Conservation (phyloP, 2,797 vertebrate genomes). For the Melanotaenia boesemani region DNA sequence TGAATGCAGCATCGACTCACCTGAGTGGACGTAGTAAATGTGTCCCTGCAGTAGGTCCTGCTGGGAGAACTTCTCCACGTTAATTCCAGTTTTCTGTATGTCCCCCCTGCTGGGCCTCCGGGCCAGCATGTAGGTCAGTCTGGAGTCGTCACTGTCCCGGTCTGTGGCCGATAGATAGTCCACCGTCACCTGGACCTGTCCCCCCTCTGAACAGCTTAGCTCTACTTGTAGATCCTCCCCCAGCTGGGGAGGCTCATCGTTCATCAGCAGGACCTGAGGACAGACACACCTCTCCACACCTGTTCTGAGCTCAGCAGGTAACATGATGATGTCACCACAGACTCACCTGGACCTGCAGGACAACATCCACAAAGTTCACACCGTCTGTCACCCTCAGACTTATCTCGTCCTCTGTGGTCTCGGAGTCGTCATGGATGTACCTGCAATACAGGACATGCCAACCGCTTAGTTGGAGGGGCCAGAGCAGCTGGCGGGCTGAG, state of each 20-base stretch:
- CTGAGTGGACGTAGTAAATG: constrained; percentile 79
- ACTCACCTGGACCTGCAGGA: constrained; percentile 86
- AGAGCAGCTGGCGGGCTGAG: no score
- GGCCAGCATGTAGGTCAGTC: constrained; percentile 77
- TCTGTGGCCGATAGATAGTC: constrained; percentile 79
- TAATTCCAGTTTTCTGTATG: constrained; percentile 69
- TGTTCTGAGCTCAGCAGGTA: neutral
- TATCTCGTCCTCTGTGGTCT: constrained; percentile 86
- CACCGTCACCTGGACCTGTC: constrained; percentile 68
- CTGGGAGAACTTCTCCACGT: constrained; percentile 82
- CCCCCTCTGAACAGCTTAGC: constrained; percentile 74
- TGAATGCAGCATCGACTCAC: constrained; percentile 38
- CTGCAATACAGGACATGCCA: constrained; percentile 74
- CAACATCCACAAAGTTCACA: constrained; percentile 85
- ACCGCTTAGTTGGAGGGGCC: no score
- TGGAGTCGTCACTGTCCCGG: constrained; percentile 76
- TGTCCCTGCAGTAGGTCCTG: constrained; percentile 79
- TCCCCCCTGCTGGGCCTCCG: constrained; percentile 65
- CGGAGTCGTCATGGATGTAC: constrained; percentile 91
- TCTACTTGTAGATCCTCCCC: constrained; percentile 62
- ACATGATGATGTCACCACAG: neutral
- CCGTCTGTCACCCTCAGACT: constrained; percentile 89
- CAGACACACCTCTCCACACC: neutral
- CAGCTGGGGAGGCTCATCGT: constrained; percentile 79
- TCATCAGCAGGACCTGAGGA: constrained; percentile 74